These are phyloP conservation scores for Drosophila greeni DNA, from an alignment of 2,888 invertebrate species.

Conservation along the genomic window DNA sequence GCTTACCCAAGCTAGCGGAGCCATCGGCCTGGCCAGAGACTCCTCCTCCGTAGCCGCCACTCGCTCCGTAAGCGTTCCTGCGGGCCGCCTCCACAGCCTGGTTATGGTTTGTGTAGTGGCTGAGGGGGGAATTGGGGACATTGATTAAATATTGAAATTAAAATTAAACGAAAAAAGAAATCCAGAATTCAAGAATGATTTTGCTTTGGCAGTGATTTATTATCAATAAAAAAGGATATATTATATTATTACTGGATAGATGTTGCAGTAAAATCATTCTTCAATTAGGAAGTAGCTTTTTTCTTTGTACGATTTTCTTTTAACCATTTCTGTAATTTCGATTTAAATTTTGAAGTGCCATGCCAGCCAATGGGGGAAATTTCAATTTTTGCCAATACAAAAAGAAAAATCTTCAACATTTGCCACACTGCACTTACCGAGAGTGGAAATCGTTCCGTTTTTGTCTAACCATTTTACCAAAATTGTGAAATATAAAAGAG, in stretches of 20 bases:
- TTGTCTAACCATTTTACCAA: constrained; percentile 31
- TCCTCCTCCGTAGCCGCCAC: constrained; percentile 35
- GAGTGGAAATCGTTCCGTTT: constrained; percentile 60
- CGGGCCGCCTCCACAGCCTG: constrained; percentile 76
- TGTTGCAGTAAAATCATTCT: not conserved
- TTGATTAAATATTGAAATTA: not conserved
- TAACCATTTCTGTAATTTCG: not conserved
- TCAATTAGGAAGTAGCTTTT: not conserved
- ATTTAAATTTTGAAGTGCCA: constrained; percentile 53
- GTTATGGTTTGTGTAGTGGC: constrained; percentile 75
- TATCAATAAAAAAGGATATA: not conserved
- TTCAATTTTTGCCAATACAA: constrained; percentile 46
- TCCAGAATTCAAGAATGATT: not conserved
- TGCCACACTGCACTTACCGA: constrained; percentile 75
- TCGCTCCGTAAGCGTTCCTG: constrained; percentile 46
- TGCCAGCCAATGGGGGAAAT: constrained; percentile 69
- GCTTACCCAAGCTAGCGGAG: constrained; percentile 47
- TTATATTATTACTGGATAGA: not conserved
- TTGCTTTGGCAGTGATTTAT: not conserved
- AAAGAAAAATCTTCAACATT: constrained; percentile 60
- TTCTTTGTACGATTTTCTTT: not conserved
- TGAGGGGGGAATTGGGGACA: constrained; percentile 30
- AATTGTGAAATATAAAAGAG: constrained; percentile 8
- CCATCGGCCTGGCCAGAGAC: constrained; percentile 27
- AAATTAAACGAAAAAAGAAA: not conserved